Percentiles rank a stretch among this genome's conserved stretches.
Evolutionary conservation across 2,797 vertebrate genomes (phyloP).

Genomic region (Dipus sagitta): DNA sequence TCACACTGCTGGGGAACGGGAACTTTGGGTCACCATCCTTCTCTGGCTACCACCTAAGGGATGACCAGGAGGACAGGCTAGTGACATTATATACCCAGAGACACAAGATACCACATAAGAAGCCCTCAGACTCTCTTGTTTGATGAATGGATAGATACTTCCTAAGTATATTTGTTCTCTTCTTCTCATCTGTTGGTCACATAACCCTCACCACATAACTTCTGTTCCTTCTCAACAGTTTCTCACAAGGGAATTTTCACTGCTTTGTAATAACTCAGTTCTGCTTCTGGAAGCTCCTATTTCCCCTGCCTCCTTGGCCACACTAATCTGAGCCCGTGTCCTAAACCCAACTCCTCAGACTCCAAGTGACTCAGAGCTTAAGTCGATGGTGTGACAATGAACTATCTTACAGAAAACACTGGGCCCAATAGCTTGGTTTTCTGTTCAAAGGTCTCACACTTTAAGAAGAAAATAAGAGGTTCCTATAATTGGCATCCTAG

Average conservation of each 20-base stretch:
- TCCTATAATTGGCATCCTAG: background rate
- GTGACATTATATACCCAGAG: background rate
- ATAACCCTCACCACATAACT: background rate
- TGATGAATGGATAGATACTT: background rate
- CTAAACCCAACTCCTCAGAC: background rate
- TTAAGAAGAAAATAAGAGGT: slow-evolving; percentile 23
- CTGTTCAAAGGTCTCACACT: background rate
- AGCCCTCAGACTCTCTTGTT: background rate
- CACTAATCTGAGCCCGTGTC: background rate
- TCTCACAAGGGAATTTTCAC: background rate
- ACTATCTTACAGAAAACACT: background rate
- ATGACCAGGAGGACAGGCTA: background rate
- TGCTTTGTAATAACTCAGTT: background rate
- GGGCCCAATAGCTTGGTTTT: background rate
- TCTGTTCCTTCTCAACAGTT: background rate
- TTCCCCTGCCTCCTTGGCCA: background rate
- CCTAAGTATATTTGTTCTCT: background rate
- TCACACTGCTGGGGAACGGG: too few relatives aligned
- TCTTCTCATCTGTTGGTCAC: background rate
- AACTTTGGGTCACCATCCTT: too few relatives aligned
- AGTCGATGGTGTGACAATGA: background rate
- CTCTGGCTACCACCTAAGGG: background rate
- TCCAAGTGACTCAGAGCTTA: background rate
- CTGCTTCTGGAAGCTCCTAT: background rate
- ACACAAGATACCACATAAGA: background rate